Percentiles rank a stretch among this genome's conserved stretches.
phyloP scores from a whole-genome alignment of 92 coral and sea anemone species.

The Phenganax marumi region DNA sequence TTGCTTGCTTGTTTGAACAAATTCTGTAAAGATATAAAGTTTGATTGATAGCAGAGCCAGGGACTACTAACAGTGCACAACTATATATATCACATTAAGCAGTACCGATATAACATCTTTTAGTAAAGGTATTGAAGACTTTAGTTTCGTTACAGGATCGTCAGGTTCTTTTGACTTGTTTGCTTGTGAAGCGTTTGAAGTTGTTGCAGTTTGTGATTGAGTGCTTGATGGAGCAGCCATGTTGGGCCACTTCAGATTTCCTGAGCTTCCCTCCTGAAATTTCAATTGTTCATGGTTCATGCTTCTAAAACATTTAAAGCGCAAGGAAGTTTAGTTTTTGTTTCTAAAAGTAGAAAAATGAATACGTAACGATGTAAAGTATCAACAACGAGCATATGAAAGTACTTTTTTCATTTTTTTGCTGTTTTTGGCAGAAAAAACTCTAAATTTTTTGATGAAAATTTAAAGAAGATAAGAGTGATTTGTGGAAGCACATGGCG shows the following conservation, averaged over 20 bases:
- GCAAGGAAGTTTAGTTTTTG: neutral
- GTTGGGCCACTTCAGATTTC: neutral
- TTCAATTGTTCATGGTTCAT: neutral
- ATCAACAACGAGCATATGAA: no score
- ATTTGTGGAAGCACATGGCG: conserved; percentile 23
- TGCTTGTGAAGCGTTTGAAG: conserved; percentile 1
- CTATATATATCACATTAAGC: neutral
- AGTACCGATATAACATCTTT: conserved; percentile 26
- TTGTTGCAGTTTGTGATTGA: conserved; percentile 12
- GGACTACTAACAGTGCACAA: no score
- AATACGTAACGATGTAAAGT: no score
- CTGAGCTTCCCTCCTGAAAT: neutral
- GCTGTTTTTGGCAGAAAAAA: no score
- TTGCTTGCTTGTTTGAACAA: conserved; percentile 67
- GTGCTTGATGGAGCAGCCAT: conserved; percentile 24
- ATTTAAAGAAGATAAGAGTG: no score
- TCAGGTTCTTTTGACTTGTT: conserved; percentile 10
- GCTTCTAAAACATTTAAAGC: neutral
- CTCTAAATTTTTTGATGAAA: no score
- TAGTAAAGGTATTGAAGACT: conserved; percentile 21
- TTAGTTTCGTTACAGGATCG: conserved; percentile 26
- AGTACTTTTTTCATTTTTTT: no score
- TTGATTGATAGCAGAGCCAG: no score
- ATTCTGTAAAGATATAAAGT: conserved; percentile 38
- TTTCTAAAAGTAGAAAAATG: no score